Evolutionary conservation across 2,797 vertebrate genomes (phyloP), one percentile per base, ranked within the genome.

Genomic region (Darevskia mixta): DNA sequence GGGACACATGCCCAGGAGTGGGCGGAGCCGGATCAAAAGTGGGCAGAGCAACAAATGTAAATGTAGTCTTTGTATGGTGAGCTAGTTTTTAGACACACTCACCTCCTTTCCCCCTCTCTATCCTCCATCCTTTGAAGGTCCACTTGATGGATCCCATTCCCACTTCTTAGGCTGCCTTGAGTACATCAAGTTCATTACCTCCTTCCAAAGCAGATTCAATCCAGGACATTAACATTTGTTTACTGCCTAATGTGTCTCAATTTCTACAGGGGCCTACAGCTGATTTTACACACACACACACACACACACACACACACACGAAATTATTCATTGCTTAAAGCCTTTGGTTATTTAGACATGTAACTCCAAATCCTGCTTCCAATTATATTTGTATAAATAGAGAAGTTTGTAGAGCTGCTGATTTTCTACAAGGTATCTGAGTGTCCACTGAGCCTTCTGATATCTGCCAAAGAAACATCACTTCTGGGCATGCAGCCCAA

Each of bases 191-290:
- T 87, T 92, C 45, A 5, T 88, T 92, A n/a, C 90, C 91, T 66
- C 38, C 17, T 76, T 85, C 72, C 93, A 88, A 92, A 89, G 89
- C 90, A 92, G 86, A 93, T 91, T 93, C 90, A 90, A 88, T 45
- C 88, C 91, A 90, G 90, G 89, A 94, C 29, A 86, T 95, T 95
- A 94, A 94, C 93, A 92, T 94, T 92, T 95, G 92, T 0, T 90
- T 87, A 45, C 92, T 95, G 92, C 88, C 92, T 90, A 92, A 87
- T 91, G 91, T 90, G 90, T 89, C 86, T 92, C 64, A 78, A 89
- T 92, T 95, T 93, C 90, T 92, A 84, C 79, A 82, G 5, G 45
- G 88, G 86, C 90, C 92, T 91, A 89, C 89, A 94, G 94, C 92
- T 92, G 92, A 94, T 91, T 87, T 85, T 90, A 94, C 15, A 58